A percentile compares a stretch with the other conserved stretches of the same genome.
Conservation (phyloP, 2,113 vertebrate species). For the Chaenogobius annularis region DNA sequence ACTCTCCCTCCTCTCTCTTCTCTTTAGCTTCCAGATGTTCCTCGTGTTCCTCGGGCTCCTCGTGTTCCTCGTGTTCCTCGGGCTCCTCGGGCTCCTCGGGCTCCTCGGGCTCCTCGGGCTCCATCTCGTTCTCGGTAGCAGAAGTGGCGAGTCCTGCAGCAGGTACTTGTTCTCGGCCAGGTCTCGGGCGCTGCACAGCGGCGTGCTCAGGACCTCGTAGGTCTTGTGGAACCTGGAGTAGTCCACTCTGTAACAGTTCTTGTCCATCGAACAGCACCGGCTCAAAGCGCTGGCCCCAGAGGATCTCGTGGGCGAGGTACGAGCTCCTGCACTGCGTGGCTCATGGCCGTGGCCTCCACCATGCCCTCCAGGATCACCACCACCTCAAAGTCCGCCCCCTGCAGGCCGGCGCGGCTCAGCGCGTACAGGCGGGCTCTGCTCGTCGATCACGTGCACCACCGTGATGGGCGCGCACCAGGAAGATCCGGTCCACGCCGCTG, state of each 20-base stretch:
- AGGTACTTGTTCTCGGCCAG: constrained; percentile 75
- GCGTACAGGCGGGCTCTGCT: constrained; percentile 94
- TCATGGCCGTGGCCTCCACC: constrained; percentile 98
- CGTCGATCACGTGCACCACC: constrained; percentile 92
- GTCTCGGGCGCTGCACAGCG: constrained; percentile 91
- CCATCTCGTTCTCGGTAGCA: no score
- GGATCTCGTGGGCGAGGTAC: constrained; percentile 89
- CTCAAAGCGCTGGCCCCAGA: constrained; percentile 96
- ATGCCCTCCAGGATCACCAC: constrained; percentile 96
- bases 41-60: no score
- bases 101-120: no score
- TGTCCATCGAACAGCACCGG: constrained; percentile 94
- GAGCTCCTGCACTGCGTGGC: constrained; percentile 96
- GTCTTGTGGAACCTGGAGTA: constrained; percentile 94
- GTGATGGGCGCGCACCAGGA: constrained; percentile 94
- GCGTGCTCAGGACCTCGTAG: constrained; percentile 92
- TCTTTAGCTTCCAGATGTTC: not conserved
- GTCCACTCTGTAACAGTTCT: constrained; percentile 95
- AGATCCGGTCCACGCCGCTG: constrained; percentile 92
- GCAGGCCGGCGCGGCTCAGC: constrained; percentile 89
- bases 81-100: no score
- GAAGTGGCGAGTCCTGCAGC: not conserved
- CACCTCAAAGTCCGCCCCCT: constrained; percentile 92
- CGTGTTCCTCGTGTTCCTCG: no score
- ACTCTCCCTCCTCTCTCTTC: no score